Evolutionary conservation across 2,888 invertebrate species (phyloP), one percentile per base, ranked within the genome.

Genomic region (Lycia hirtaria): DNA sequence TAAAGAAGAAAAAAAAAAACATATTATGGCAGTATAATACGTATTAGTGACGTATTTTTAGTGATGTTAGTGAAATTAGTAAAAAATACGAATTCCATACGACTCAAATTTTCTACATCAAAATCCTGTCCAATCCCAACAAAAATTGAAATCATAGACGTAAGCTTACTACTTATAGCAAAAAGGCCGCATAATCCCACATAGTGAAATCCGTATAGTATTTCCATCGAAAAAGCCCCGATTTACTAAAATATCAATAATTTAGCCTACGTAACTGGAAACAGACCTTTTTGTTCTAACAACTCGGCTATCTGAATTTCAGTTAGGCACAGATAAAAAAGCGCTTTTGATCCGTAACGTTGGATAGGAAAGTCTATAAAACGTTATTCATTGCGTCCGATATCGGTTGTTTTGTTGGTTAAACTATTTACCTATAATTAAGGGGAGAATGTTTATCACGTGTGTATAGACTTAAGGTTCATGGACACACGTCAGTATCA

Each of bases 351-450:
- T 52, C 41, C 47, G 28, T 41, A 38, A 45, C 51, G 51, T 17
- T 47, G 47, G 50, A 56, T 56, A 50, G 37, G 17, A 40, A 45
- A 38, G 55, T 49, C 44, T 44, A 44, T 56, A 44, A 56, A 60
- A 55, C 37, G 47, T 53, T 62, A 54, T 58, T 56, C 53, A 60
- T 52, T 33, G 53, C 55, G 26, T 24, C 41, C 22, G 30, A 37
- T 55, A 57, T 33, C 52, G 57, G 57, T 26, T 55, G 59, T 56
- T 62, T 56, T 56, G 60, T 65, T 59, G 54, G 41, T 51, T 41
- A 45, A 55, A 60, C 38, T 60, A 60, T 62, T 61, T 59, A 52
- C 53, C 48, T 51, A 55, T 37, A 38, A 59, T 57, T 57, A 57
- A 47, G 20, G 47, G 57, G 24, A 24, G 26, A 14, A 24, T 41